These are phyloP conservation scores for Salticus scenicus DNA, from an alignment of 2,888 invertebrate species.

Conservation along the genomic window DNA sequence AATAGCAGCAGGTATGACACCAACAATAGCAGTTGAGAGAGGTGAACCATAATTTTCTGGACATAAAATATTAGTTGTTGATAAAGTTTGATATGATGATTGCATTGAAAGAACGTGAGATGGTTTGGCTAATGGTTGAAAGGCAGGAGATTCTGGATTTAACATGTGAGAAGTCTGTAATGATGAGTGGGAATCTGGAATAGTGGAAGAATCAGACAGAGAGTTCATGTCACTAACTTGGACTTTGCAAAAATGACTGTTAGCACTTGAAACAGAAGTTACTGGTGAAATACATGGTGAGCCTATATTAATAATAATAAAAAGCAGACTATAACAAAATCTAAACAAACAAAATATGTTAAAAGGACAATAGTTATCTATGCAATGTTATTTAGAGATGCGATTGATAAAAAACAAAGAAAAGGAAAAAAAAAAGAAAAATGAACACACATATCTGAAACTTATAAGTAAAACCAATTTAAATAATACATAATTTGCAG, in stretches of 20 bases:
- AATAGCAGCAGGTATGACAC: conserved; percentile 50
- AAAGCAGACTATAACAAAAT: too few relatives aligned
- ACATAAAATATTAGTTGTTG: conserved; percentile 24
- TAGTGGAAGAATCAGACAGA: background rate
- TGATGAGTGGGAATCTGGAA: background rate
- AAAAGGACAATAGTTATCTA: too few relatives aligned
- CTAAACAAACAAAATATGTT: too few relatives aligned
- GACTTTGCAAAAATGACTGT: background rate
- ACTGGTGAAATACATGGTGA: background rate
- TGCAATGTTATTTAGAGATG: too few relatives aligned
- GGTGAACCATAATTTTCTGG: conserved; percentile 24
- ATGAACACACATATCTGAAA: too few relatives aligned
- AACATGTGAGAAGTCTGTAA: conserved; percentile 34
- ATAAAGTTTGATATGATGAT: conserved; percentile 23
- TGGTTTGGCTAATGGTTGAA: conserved; percentile 55
- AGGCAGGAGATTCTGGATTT: conserved; percentile 66
- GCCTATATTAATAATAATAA: background rate
- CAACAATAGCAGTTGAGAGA: conserved; percentile 33
- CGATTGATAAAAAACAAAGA: too few relatives aligned
- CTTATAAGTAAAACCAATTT: too few relatives aligned
- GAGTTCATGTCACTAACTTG: background rate
- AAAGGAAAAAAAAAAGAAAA: too few relatives aligned
- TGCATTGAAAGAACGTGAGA: conserved; percentile 28
- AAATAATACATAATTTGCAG: too few relatives aligned
- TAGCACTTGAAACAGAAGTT: conserved; percentile 3